A percentile compares a stretch with the other conserved stretches of the same genome.
Evolutionary conservation across 2,113 vertebrate genomes (phyloP).

Genomic region (Eulemur macaco): DNA sequence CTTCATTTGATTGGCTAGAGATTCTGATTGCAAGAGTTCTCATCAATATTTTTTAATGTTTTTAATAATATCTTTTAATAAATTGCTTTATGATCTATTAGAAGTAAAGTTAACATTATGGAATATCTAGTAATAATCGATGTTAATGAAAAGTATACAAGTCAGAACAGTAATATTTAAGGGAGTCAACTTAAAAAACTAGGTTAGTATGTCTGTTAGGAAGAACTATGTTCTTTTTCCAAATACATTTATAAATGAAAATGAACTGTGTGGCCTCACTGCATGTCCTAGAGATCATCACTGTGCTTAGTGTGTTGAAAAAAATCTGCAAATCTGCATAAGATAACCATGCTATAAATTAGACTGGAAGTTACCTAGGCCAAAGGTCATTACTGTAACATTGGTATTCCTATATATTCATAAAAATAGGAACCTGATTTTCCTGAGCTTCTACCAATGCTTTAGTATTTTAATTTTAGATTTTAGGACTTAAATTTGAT

Average conservation of each 20-base stretch:
- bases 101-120: neutral
- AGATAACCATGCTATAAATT: neutral
- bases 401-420: neutral
- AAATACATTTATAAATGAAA: neutral
- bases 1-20: neutral
- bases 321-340: neutral
- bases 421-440: neutral
- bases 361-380: neutral
- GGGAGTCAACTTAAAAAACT: neutral
- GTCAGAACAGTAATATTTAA: neutral
- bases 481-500: neutral
- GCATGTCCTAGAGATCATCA: neutral
- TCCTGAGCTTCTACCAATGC: neutral
- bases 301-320: neutral
- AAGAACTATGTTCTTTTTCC: neutral
- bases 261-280: neutral
- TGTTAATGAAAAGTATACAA: neutral
- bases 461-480: neutral
- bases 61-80: conserved; percentile 41
- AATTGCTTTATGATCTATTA: neutral
- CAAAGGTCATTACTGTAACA: neutral
- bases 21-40: neutral
- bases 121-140: neutral
- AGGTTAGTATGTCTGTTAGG: neutral
- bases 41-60: neutral